Conservation (phyloP, 2,113 vertebrate genomes). For the Aramus guarauna region DNA sequence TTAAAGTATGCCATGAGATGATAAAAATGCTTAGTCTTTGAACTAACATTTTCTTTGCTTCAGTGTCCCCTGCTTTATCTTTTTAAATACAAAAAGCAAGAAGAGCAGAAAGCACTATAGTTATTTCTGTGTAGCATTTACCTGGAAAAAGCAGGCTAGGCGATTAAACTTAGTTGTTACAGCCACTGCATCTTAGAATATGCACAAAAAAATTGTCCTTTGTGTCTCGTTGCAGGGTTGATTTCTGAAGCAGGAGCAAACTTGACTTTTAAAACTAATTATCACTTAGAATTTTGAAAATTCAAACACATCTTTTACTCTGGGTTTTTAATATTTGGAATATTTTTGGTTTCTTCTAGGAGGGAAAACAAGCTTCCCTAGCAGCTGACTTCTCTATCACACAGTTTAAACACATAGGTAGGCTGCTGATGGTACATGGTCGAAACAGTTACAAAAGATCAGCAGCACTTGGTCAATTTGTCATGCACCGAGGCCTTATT, state of each 20-base stretch:
- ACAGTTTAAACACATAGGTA: slow-evolving; percentile 92
- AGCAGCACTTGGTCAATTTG: slow-evolving; percentile 93
- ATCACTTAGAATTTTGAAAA: neutral
- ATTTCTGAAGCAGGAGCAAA: neutral
- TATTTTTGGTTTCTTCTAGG: slow-evolving; percentile 73
- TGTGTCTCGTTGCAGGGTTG: neutral
- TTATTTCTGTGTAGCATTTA: neutral
- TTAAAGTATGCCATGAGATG: neutral
- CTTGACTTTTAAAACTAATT: neutral
- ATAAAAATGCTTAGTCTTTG: neutral
- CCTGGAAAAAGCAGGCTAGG: neutral
- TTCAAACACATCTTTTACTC: neutral
- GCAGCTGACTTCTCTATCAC: slow-evolving; percentile 97
- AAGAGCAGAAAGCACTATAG: neutral
- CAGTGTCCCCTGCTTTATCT: neutral
- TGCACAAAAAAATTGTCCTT: neutral
- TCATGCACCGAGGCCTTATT: slow-evolving; percentile 98
- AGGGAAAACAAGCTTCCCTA: slow-evolving; percentile 94
- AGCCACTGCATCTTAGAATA: neutral
- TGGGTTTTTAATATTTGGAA: neutral
- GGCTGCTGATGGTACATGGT: slow-evolving; percentile 94
- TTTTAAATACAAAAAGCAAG: neutral
- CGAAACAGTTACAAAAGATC: slow-evolving; percentile 98
- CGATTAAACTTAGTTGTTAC: neutral
- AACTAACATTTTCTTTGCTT: neutral